Base-by-base conservation (phyloP, 1,140 invertebrate species). In the Rhizoglyphus robini region DNA sequence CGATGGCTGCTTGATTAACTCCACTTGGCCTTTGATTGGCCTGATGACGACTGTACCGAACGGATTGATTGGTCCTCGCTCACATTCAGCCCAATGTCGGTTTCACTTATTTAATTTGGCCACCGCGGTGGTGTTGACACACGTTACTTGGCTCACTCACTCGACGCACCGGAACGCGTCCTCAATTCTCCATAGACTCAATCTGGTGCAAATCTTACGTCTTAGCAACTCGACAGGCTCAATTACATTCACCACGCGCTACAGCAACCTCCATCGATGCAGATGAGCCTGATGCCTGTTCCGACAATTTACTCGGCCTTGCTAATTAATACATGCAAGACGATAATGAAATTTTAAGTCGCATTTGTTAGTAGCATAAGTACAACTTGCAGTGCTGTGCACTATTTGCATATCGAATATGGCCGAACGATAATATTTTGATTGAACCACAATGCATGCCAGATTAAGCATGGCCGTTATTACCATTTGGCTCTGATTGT, bases 331-430 rank as follows among this genome's bases (percentile, higher is more conserved):
- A n/a, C n/a, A n/a, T n/a, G n/a, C n/a, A n/a, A n/a, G n/a, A n/a
- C n/a, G n/a, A n/a, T n/a, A n/a, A n/a, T n/a, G n/a, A n/a, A n/a
- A n/a, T n/a, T n/a, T n/a, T n/a, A n/a, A n/a, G n/a, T n/a, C n/a
- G n/a, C n/a, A n/a, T n/a, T n/a, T n/a, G n/a, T n/a, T n/a, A n/a
- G n/a, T n/a, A n/a, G n/a, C n/a, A n/a, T n/a, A n/a, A n/a, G n/a
- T n/a, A n/a, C n/a, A n/a, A n/a, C n/a, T n/a, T n/a, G n/a, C n/a
- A n/a, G n/a, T n/a, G n/a, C n/a, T n/a, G n/a, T n/a, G n/a, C n/a
- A n/a, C n/a, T 54, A 54, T 54, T 54, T 54, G 51, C 51, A 54
- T 54, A 54, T 54, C 51, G 23, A 54, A 54, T 54, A 54, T 32
- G 51, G 51, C 23, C 51, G 51, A 54, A 54, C 51, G 51, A 54